phyloP scores from a whole-genome alignment of 2,113 vertebrate genomes.

The Cololabis saira region DNA sequence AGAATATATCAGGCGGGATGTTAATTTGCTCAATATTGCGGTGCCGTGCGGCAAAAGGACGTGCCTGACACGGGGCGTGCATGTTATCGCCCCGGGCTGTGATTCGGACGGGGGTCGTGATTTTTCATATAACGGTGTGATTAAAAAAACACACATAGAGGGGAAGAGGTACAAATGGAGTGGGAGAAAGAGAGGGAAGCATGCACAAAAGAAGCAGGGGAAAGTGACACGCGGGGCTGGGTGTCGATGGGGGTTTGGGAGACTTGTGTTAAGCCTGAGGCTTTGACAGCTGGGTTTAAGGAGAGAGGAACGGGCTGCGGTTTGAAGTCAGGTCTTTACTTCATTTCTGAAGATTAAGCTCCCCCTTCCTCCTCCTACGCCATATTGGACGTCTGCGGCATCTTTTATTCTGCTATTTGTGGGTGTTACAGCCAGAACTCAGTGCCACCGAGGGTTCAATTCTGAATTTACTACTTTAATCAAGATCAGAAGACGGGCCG shows the following conservation, averaged over 20 bases:
- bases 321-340: conserved; percentile 67
- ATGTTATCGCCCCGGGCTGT: conserved; percentile 18
- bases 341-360: conserved; percentile 68
- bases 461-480: too few relatives aligned
- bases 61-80: conserved; percentile 8
- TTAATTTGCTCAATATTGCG: conserved; percentile 39
- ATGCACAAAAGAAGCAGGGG: neutral
- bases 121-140: conserved; percentile 18
- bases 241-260: conserved; percentile 59
- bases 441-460: neutral
- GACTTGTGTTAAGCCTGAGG: conserved; percentile 60
- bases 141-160: conserved; percentile 13
- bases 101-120: conserved; percentile 23
- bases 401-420: conserved; percentile 50
- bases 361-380: conserved; percentile 55
- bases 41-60: neutral
- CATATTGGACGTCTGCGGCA: conserved; percentile 54
- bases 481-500: neutral
- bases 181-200: neutral
- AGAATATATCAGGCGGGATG: conserved; percentile 41
- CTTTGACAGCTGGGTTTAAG: conserved; percentile 69
- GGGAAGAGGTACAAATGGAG: neutral
- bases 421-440: conserved; percentile 41
- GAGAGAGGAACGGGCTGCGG: conserved; percentile 52
- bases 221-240: conserved; percentile 36